Percentiles rank a stretch among this genome's conserved stretches.
Conservation (phyloP, 2,888 invertebrate genomes). For the Agrochola lota region DNA sequence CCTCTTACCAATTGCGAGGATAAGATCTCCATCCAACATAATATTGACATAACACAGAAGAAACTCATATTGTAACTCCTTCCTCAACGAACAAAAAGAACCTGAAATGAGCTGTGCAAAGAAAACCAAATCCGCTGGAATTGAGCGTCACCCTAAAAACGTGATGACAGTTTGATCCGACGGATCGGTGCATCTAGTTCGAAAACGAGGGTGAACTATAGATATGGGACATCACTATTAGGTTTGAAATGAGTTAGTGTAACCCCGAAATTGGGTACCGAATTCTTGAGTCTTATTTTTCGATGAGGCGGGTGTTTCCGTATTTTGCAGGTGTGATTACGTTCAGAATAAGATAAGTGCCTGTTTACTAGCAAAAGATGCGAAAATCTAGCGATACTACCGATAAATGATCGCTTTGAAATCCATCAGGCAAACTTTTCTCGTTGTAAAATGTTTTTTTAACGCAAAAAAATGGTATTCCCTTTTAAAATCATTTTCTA, state of each 20-base stretch:
- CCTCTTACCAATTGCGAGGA: background rate
- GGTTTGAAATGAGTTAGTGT: conserved; percentile 1
- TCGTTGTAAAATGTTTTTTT: background rate
- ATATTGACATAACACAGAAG: conserved; percentile 22
- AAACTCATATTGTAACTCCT: conserved; percentile 25
- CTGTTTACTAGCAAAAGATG: background rate
- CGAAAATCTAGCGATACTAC: background rate
- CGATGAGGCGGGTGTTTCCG: no score
- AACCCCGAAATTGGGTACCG: background rate
- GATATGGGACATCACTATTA: background rate
- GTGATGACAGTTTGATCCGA: conserved; percentile 56
- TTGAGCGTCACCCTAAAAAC: conserved; percentile 55
- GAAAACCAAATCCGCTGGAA: conserved; percentile 46
- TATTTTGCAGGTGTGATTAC: background rate
- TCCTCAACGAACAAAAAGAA: conserved; percentile 36
- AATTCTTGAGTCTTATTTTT: background rate
- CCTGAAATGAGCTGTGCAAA: conserved; percentile 41
- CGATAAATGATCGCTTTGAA: conserved; percentile 19
- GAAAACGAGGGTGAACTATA: conserved; percentile 20
- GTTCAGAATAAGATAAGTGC: background rate
- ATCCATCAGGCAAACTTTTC: conserved; percentile 8
- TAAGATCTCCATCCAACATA: conserved; percentile 1
- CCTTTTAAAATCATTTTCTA: conserved; percentile 48
- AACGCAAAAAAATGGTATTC: conserved; percentile 10
- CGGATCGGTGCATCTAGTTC: conserved; percentile 49